Percentiles rank a stretch among this genome's conserved stretches.
These are phyloP conservation scores for Ophion ellenae DNA, from an alignment of 2,888 invertebrate genomes.

Conservation along the genomic window DNA sequence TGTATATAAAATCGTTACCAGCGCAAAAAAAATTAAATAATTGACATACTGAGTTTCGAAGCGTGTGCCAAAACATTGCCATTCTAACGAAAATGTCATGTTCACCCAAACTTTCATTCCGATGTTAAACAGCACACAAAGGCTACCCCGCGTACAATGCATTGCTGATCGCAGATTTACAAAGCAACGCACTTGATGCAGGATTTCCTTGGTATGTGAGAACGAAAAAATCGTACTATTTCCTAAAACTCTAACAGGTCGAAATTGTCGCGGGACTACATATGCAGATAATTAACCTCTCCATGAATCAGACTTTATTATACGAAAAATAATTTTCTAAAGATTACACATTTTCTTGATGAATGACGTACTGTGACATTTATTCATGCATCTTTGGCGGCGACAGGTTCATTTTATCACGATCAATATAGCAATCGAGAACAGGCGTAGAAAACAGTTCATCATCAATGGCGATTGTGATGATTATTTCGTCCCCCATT, in stretches of 20 bases:
- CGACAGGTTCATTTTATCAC: not conserved
- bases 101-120: conserved; percentile 4
- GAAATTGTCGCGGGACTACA: not conserved
- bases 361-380: conserved; percentile 19
- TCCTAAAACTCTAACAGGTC: not conserved
- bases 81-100: not conserved
- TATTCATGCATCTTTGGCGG: conserved; percentile 24
- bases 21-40: too few species aligned
- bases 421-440: conserved; percentile 9
- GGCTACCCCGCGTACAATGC: conserved; percentile 83
- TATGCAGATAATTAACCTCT: not conserved
- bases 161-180: conserved; percentile 79
- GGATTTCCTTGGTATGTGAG: conserved; percentile 80
- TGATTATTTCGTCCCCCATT: conserved; percentile 74
- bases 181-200: conserved; percentile 84
- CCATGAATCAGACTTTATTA: conserved; percentile 45
- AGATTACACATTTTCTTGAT: conserved; percentile 52
- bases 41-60: too few species aligned
- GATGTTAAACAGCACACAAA: conserved; percentile 79
- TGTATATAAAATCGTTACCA: too few species aligned
- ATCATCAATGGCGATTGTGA: conserved; percentile 74
- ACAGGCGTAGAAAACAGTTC: not conserved
- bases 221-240: not conserved
- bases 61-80: not conserved
- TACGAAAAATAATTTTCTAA: conserved; percentile 7